Base-by-base conservation (phyloP, 2,797 vertebrate species). In the Fratercula arctica region DNA sequence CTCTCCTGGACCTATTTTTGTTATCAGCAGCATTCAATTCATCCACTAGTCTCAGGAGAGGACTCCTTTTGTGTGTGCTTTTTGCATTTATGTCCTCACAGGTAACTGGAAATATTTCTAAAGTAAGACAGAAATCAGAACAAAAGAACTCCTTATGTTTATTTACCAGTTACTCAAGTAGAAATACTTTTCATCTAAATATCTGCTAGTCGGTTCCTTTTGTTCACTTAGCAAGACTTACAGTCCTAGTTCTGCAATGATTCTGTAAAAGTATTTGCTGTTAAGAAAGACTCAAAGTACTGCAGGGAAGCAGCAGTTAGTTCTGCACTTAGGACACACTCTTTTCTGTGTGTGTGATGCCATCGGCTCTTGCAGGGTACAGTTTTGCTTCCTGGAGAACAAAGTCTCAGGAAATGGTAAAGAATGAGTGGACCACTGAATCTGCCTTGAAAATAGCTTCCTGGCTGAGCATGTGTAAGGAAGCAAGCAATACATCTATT, bases 341-440 rank as follows among this genome's bases (percentile, higher is more conserved):
- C 17, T 23, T 9, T 61, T 61, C 1, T 24, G 18, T 37, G 31
- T 39, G 24, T 24, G 14, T 11, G 35, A 15, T 82, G 51, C 43
- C 50, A 29, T 50, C 48, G 63, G 51, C 46, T 80, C 51, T 73
- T 35, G 28, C 16, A 77, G 14, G 51, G 37, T 25, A 9, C 14
- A 13, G 39, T 53, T 93, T 70, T n/a, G 14, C 63, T 93, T 90
- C 84, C 78, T 60, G 78, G 48, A 87, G 84, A 92, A 45, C 25
- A 35, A 66, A 92, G 51, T 80, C 45, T 50, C 61, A 76, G 96
- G 87, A 94, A 95, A 81, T 75, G 25, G 75, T 66, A 83, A 89
- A 80, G 48, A 89, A 81, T 8, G 6, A 81, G 59, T 12, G 19
- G 63, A 73, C 60, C 51, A 21, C 51, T n/a, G 31, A 72, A 85